Base-by-base conservation (phyloP, 30 jellyfish, hydroid and myxozoan genomes). In the Cassiopea xamachana region DNA sequence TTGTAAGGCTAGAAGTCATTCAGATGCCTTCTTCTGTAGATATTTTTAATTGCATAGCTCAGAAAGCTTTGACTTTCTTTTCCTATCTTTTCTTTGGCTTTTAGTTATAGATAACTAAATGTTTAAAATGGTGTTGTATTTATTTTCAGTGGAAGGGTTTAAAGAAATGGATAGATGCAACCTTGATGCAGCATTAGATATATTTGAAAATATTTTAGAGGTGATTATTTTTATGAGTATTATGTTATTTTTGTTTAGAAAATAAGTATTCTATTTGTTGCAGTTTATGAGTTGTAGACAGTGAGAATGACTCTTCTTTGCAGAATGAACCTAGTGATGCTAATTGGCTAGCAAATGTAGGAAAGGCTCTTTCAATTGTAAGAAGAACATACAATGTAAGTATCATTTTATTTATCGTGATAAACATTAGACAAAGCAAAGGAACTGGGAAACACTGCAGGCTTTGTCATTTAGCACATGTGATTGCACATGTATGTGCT, bases 141-240 rank as follows among this genome's bases (percentile, higher is more conserved):
- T 19, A 1, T 44, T 77, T 77, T 27, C 60, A 96, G 99, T 87
- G 73, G 84, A 87, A 64, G 99, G 97, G 0, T 92, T 96, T 70
- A 84, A 79, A 60, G 95, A 86, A 70, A 73, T 96, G 88, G 92
- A 85, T 60, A 80, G 86, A 45, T 96, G 99, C 79, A 82, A 92
- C 70, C 91, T 90, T 60, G 98, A 81, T 43, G 98, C 80, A 19
- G 96, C 98, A 7, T 46, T 67, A 71, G 89, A 96, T 39, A 55
- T 80, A 58, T 96, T 96, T 79, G 94, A 92, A 89, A 94, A 83
- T 2, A 91, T 92, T 48, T 58, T 94, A 19, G 97, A 89, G 97
- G 99, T 96, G 48, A 68, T 75, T 50, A 3, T 64, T 62, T 19
- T 81, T 51, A 5, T 13, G 39, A 27, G 39, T 27, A 27, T 27